phyloP scores from a whole-genome alignment of 1,140 invertebrate species.

The Macrobrachium nipponense region DNA sequence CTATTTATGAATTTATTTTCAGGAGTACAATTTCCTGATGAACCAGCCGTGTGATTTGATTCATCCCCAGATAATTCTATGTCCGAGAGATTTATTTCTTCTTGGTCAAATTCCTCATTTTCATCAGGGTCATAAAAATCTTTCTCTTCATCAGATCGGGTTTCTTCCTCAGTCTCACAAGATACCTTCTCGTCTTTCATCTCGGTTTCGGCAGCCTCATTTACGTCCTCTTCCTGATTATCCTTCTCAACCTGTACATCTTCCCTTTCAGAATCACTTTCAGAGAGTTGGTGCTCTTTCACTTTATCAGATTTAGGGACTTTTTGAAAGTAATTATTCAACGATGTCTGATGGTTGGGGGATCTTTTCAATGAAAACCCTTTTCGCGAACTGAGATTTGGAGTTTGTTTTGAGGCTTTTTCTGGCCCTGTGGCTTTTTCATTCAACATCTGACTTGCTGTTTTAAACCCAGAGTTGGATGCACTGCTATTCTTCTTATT shows the following conservation, averaged over 20 bases:
- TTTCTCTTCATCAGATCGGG: background rate
- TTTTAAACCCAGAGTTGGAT: conserved; percentile 16
- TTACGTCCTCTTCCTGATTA: background rate
- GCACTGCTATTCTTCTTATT: background rate
- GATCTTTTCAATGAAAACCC: conserved; percentile 50
- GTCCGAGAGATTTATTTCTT: conserved; percentile 37
- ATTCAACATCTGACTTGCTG: conserved; percentile 25
- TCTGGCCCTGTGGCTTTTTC: background rate
- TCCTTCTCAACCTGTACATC: background rate
- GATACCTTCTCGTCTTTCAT: background rate
- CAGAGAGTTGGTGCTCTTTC: conserved; percentile 33
- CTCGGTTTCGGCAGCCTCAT: background rate
- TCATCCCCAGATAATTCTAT: conserved; percentile 4
- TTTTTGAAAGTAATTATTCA: conserved; percentile 34
- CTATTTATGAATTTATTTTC: too few relatives aligned
- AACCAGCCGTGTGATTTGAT: too few relatives aligned
- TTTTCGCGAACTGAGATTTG: conserved; percentile 15
- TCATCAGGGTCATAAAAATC: conserved; percentile 37
- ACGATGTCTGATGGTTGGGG: conserved; percentile 38
- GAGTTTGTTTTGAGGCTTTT: conserved; percentile 4
- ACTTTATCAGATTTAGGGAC: background rate
- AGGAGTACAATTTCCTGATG: too few relatives aligned
- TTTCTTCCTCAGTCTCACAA: background rate
- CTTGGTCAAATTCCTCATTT: conserved; percentile 39
- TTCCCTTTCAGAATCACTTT: conserved; percentile 36